phyloP scores from a whole-genome alignment of 1,140 invertebrate species.

The Hypothenemus hampei region DNA sequence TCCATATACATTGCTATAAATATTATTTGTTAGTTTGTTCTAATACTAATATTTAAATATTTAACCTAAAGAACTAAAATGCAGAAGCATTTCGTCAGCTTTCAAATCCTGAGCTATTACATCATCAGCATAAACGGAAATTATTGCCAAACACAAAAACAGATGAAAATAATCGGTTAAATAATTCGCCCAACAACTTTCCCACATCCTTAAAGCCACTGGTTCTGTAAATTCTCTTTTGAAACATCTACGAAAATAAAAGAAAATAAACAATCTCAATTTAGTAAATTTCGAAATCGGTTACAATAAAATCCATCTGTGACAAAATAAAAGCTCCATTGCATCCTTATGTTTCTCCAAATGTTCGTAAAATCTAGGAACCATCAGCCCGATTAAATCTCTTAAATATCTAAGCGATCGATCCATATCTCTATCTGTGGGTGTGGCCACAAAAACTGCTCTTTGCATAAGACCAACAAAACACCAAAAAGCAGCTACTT shows the following conservation, averaged over 20 bases:
- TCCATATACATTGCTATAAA: constrained; percentile 90
- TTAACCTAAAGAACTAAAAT: constrained; percentile 82
- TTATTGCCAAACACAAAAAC: constrained; percentile 85
- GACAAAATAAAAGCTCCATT: constrained; percentile 84
- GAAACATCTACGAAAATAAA: constrained; percentile 59
- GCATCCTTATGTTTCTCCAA: constrained; percentile 77
- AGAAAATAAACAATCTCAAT: not conserved
- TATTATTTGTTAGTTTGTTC: not conserved
- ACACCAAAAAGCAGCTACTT: constrained; percentile 90
- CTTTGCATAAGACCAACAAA: constrained; percentile 91
- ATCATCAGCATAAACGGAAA: constrained; percentile 87
- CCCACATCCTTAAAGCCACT: constrained; percentile 85
- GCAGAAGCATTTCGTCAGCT: constrained; percentile 88
- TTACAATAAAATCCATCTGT: constrained; percentile 89
- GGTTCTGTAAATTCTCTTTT: constrained; percentile 85
- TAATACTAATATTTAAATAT: not conserved
- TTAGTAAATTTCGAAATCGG: constrained; percentile 42
- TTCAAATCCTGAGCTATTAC: constrained; percentile 84
- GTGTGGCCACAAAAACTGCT: constrained; percentile 85
- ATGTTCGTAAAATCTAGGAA: constrained; percentile 82
- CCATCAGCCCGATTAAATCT: constrained; percentile 81
- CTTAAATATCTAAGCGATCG: constrained; percentile 80
- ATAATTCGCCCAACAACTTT: constrained; percentile 91
- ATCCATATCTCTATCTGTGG: constrained; percentile 91
- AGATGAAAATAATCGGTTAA: constrained; percentile 90